phyloP scores from a whole-genome alignment of 2,113 vertebrate species.

The Nerophis lumbriciformis region DNA sequence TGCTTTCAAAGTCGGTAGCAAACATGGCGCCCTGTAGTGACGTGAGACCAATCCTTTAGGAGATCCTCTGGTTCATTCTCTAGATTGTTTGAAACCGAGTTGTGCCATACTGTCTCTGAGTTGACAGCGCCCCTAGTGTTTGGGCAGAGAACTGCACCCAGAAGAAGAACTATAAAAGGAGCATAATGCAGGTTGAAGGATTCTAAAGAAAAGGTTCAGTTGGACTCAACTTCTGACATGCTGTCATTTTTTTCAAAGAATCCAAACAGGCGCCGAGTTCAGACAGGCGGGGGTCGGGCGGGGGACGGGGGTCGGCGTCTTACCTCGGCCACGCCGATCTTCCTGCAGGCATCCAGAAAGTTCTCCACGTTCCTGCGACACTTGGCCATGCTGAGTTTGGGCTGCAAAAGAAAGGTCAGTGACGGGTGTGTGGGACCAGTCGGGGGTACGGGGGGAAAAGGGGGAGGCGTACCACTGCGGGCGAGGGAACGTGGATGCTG shows the following conservation, averaged over 20 bases:
- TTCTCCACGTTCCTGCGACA: constrained; percentile 96
- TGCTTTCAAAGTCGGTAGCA: too few species aligned
- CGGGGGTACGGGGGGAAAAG: too few species aligned
- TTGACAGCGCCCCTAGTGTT: too few species aligned
- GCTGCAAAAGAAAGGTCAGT: constrained; percentile 67
- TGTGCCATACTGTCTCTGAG: neutral
- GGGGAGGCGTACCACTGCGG: constrained; percentile 82
- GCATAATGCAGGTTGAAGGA: too few species aligned
- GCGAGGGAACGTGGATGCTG: constrained; percentile 92
- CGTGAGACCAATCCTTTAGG: neutral
- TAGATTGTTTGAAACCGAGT: neutral
- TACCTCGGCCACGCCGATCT: constrained; percentile 91
- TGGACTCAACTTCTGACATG: neutral
- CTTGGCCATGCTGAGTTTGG: constrained; percentile 98
- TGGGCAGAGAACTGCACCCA: too few species aligned
- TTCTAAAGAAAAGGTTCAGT: neutral
- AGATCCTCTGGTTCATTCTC: neutral
- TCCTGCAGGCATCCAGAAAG: constrained; percentile 93
- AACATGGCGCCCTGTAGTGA: too few species aligned
- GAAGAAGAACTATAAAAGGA: too few species aligned
- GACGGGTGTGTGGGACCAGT: neutral
- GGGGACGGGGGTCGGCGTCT: constrained; percentile 29
- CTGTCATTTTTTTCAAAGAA: too few species aligned
- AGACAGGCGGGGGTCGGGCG: neutral
- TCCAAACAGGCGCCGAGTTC: constrained; percentile 29